phyloP scores from a whole-genome alignment of 2,113 vertebrate genomes.

The Hippocampus zosterae region DNA sequence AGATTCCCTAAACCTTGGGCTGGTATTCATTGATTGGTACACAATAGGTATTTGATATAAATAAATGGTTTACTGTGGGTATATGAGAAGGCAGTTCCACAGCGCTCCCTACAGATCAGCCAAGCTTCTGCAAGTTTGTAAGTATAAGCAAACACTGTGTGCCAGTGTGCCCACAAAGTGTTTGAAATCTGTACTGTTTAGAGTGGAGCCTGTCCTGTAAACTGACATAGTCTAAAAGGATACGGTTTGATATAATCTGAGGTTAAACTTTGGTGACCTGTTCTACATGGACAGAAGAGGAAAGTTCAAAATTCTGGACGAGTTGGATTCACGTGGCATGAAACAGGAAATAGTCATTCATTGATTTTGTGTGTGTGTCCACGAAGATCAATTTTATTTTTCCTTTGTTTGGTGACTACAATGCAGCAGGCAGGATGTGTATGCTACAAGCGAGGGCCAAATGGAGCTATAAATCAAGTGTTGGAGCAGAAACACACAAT shows the following conservation, averaged over 20 bases:
- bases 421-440: conserved; percentile 76
- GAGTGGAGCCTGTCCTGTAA: conserved; percentile 23
- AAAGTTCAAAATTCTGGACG: conserved; percentile 71
- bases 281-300: conserved; percentile 53
- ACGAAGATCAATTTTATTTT: conserved; percentile 80
- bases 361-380: conserved; percentile 76
- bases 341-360: conserved; percentile 79
- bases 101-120: neutral
- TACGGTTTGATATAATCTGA: conserved; percentile 53
- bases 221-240: conserved; percentile 36
- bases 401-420: conserved; percentile 79
- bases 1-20: neutral
- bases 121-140: neutral
- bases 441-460: conserved; percentile 66
- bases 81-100: neutral
- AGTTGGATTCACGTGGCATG: conserved; percentile 70
- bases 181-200: conserved; percentile 24
- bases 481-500: conserved; percentile 73
- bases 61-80: neutral
- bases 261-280: conserved; percentile 61
- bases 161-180: conserved; percentile 7
- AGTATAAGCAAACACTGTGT: neutral
- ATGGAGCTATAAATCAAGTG: conserved; percentile 78
- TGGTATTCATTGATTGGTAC: neutral
- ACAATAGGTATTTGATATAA: neutral